Evolutionary conservation across 2,888 invertebrate species (phyloP).

Genomic region (Lobophora halterata): DNA sequence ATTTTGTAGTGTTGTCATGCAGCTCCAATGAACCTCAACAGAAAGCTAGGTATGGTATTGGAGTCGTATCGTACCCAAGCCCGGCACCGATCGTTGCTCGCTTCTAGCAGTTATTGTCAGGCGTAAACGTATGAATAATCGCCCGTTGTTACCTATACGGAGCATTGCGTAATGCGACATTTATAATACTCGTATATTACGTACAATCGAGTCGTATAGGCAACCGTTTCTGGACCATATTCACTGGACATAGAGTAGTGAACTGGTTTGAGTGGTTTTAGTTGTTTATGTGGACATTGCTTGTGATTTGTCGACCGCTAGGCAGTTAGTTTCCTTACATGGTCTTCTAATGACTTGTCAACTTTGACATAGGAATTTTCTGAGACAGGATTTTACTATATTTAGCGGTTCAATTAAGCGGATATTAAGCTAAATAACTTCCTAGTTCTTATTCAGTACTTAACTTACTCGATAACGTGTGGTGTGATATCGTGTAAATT

Average conservation of each 20-base stretch:
- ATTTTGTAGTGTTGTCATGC: conserved; percentile 5
- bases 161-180: conserved; percentile 34
- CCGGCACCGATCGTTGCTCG: conserved; percentile 15
- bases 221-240: conserved; percentile 8
- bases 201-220: conserved; percentile 12
- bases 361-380: conserved; percentile 14
- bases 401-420: no score
- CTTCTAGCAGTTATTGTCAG: conserved; percentile 23
- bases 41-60: conserved; percentile 13
- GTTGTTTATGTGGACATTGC: conserved; percentile 1
- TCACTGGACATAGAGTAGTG: conserved; percentile 8
- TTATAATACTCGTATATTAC: conserved; percentile 24
- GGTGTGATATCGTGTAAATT: no score
- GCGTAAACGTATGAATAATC: conserved; percentile 29
- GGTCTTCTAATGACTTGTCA: conserved; percentile 16
- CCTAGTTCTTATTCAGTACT: no score
- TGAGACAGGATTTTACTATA: conserved; percentile 6
- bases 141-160: conserved; percentile 27
- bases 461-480: no score
- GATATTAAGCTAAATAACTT: no score
- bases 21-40: neutral
- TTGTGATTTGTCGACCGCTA: conserved; percentile 14
- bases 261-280: conserved; percentile 6
- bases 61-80: no score
- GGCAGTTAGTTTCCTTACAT: conserved; percentile 21